phyloP scores from a whole-genome alignment of 2,888 invertebrate species.

The Acleris sparsana region DNA sequence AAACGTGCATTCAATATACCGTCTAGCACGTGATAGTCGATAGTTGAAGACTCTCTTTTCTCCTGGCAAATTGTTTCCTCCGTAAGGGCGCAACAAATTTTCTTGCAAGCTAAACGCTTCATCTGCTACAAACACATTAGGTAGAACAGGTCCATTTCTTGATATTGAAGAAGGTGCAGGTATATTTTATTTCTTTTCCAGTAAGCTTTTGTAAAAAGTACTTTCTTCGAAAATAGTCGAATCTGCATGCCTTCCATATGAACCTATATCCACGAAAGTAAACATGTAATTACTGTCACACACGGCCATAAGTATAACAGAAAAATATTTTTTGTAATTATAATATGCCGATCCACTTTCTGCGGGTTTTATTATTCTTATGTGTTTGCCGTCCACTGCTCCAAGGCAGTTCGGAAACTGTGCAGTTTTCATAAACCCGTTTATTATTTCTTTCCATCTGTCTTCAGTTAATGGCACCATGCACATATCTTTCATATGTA shows the following conservation, averaged over 20 bases:
- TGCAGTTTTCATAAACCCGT: slow-evolving; percentile 32
- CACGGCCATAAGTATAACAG: slow-evolving; percentile 37
- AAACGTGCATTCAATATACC: slow-evolving; percentile 13
- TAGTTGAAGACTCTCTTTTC: slow-evolving; percentile 10
- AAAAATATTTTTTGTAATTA: slow-evolving; percentile 36
- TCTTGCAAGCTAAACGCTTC: slow-evolving; percentile 40
- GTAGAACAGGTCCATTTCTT: slow-evolving; percentile 35
- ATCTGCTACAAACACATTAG: slow-evolving; percentile 39
- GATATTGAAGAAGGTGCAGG: slow-evolving; percentile 37
- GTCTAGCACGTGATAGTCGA: slow-evolving; percentile 7
- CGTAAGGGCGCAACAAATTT: slow-evolving; percentile 41
- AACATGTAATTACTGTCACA: slow-evolving; percentile 31
- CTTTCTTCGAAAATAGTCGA: slow-evolving; percentile 40
- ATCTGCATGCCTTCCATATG: slow-evolving; percentile 39
- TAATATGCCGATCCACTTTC: slow-evolving; percentile 37
- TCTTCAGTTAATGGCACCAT: slow-evolving; percentile 37
- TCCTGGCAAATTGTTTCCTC: slow-evolving; percentile 37
- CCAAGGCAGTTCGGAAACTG: slow-evolving; percentile 40
- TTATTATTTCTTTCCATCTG: slow-evolving; percentile 10
- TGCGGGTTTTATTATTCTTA: no score
- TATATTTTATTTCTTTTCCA: slow-evolving; percentile 39
- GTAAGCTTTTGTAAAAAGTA: slow-evolving; percentile 38
- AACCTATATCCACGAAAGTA: slow-evolving; percentile 40
- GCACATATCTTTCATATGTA: slow-evolving; percentile 39
- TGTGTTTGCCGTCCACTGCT: slow-evolving; percentile 46